These are phyloP conservation scores for Neomorphus geoffroyi DNA, from an alignment of 2,797 vertebrate species.

Conservation along the genomic window DNA sequence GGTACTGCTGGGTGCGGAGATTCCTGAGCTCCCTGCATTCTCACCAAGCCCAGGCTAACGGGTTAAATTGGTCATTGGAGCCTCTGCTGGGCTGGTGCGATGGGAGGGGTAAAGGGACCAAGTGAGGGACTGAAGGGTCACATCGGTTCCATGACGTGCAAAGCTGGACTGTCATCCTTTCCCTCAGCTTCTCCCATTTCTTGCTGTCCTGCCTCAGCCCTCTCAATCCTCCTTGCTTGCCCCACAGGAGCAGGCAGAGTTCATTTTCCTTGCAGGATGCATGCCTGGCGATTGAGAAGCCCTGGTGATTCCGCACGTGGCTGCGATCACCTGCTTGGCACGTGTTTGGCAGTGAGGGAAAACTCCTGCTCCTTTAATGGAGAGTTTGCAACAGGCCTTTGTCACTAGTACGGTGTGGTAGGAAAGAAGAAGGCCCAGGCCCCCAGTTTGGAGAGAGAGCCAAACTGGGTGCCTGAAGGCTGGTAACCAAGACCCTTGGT, in stretches of 20 bases:
- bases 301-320: rapidly evolving
- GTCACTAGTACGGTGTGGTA: rapidly evolving
- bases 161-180: background rate
- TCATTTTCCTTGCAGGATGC: rapidly evolving
- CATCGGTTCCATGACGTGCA: rapidly evolving
- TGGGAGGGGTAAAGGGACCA: background rate
- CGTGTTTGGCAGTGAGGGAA: rapidly evolving
- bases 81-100: background rate
- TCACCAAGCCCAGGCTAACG: background rate
- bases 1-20: background rate
- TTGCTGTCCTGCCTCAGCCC: background rate
- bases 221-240: background rate
- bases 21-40: background rate
- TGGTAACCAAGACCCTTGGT: background rate
- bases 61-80: background rate
- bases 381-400: background rate
- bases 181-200: rapidly evolving
- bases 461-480: background rate
- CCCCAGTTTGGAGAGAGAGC: background rate
- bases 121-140: background rate
- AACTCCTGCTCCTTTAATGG: background rate
- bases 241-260: rapidly evolving
- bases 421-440: background rate
- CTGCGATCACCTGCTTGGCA: rapidly evolving
- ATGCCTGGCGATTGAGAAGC: background rate